Conservation (phyloP, 1,140 invertebrate species). For the Atta cephalotes region DNA sequence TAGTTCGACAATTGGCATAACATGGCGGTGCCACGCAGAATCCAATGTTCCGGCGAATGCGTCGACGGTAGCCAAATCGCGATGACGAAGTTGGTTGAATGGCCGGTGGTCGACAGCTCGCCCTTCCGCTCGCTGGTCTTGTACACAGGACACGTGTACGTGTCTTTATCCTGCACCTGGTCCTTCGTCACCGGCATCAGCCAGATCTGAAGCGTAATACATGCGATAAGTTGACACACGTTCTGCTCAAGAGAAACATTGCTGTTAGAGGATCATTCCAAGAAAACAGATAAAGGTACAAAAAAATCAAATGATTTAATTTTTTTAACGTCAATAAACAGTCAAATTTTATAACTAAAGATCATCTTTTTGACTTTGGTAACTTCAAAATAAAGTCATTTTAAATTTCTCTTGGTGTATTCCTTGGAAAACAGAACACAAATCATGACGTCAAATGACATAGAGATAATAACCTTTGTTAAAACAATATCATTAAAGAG, state of each 20-base stretch:
- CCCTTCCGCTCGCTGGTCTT: constrained; percentile 95
- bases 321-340: too few species aligned
- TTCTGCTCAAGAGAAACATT: not conserved
- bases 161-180: constrained; percentile 88
- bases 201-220: constrained; percentile 89
- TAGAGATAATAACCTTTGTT: too few species aligned
- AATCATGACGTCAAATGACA: too few species aligned
- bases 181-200: constrained; percentile 91
- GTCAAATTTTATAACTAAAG: too few species aligned
- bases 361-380: too few species aligned
- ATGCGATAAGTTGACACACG: not conserved
- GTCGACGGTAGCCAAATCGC: constrained; percentile 91
- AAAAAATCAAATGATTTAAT: too few species aligned
- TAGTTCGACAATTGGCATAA: constrained; percentile 92
- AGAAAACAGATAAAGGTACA: too few species aligned
- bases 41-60: constrained; percentile 93
- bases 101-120: constrained; percentile 95
- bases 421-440: too few species aligned
- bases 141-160: constrained; percentile 95
- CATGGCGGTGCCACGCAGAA: constrained; percentile 94
- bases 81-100: constrained; percentile 97
- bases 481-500: too few species aligned
- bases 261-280: not conserved
- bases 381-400: too few species aligned
- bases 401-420: too few species aligned